Conservation (phyloP, 2,113 vertebrate genomes). For the Aramus guarauna region DNA sequence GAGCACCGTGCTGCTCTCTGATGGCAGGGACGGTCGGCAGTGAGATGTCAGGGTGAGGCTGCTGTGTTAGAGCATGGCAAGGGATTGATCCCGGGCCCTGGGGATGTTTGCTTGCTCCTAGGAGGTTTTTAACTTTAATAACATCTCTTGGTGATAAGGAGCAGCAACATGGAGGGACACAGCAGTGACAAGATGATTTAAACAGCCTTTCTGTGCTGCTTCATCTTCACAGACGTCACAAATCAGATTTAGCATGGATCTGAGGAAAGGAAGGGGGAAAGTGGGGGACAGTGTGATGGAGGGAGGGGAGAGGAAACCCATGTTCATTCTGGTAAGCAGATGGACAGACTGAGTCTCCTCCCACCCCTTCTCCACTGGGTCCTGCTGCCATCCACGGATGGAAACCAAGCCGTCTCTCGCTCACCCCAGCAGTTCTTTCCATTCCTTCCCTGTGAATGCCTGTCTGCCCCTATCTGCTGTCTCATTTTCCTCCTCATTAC, state of each 20-base stretch:
- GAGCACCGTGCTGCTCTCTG: background rate
- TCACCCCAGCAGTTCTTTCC: background rate
- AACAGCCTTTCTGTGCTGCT: conserved; percentile 62
- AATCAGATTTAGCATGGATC: conserved; percentile 60
- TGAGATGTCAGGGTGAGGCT: background rate
- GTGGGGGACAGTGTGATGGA: background rate
- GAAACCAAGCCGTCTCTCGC: background rate
- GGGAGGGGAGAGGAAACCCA: background rate
- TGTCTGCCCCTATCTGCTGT: background rate
- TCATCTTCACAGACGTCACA: conserved; percentile 63
- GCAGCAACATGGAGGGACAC: background rate
- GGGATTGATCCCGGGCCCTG: background rate
- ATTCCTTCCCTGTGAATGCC: background rate
- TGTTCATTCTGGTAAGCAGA: background rate
- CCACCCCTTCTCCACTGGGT: background rate
- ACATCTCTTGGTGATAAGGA: conserved; percentile 33
- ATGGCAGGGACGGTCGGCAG: background rate
- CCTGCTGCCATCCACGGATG: background rate
- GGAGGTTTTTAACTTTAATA: conserved; percentile 69
- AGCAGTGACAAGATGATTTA: conserved; percentile 71
- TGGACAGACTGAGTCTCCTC: background rate
- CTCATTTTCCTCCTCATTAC: background rate
- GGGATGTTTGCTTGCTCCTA: conserved; percentile 22
- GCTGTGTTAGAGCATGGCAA: background rate
- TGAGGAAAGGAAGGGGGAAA: background rate